Conservation (phyloP, 2,113 vertebrate species). For the Eira barbara region DNA sequence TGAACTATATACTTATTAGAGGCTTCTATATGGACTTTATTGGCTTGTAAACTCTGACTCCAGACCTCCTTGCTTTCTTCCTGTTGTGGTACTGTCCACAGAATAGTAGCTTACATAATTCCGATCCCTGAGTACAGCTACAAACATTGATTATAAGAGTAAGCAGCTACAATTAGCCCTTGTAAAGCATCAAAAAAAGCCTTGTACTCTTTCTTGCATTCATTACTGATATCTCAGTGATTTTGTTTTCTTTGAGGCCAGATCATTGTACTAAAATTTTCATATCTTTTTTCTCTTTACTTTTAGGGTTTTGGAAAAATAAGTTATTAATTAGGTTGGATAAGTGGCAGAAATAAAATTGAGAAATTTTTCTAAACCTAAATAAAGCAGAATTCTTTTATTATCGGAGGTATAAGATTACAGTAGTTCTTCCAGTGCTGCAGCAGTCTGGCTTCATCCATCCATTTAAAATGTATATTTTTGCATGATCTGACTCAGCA, state of each 20-base stretch:
- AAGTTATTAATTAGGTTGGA: neutral
- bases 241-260: conserved; percentile 10
- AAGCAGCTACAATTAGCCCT: neutral
- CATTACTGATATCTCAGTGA: neutral
- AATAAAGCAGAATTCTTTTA: conserved; percentile 21
- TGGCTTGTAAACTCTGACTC: conserved; percentile 13
- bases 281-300: neutral
- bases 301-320: neutral
- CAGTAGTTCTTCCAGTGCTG: neutral
- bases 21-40: neutral
- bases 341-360: conserved; percentile 33
- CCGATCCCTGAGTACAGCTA: neutral
- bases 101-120: neutral
- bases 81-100: neutral
- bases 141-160: conserved; percentile 2
- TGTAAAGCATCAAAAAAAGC: conserved; percentile 12
- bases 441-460: neutral
- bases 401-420: conserved; percentile 5
- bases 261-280: conserved; percentile 21
- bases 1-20: neutral
- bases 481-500: conserved; percentile 41
- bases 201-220: neutral
- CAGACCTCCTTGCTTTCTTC: conserved; percentile 19
- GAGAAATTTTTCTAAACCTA: neutral
- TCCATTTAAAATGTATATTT: conserved; percentile 17